Percentiles rank a stretch among this genome's conserved stretches.
These are phyloP conservation scores for Lycocorax pyrrhopterus DNA, from an alignment of 2,113 vertebrate genomes.

Conservation along the genomic window DNA sequence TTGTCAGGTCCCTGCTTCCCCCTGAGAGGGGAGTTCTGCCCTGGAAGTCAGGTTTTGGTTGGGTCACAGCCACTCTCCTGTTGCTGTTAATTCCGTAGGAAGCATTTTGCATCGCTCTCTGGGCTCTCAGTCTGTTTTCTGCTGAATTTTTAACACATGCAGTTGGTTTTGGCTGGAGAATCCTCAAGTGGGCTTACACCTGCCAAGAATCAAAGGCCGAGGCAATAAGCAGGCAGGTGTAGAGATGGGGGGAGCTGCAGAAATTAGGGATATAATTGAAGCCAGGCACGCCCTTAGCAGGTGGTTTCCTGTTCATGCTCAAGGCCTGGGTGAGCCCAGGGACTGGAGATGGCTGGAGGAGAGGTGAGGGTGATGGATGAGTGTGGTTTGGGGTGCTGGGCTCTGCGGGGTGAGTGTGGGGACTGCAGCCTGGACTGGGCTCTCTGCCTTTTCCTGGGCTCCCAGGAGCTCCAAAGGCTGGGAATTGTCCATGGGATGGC, in stretches of 20 bases:
- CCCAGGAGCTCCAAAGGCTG: neutral
- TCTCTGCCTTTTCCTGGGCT: neutral
- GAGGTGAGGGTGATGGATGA: neutral
- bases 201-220: neutral
- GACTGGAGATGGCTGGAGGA: rapidly evolving
- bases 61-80: too few species aligned
- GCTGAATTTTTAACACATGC: neutral
- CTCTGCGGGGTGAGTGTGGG: too few species aligned
- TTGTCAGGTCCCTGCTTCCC: neutral
- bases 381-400: neutral
- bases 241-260: neutral
- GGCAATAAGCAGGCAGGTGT: neutral
- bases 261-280: neutral
- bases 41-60: neutral
- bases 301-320: neutral
- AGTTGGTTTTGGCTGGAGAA: neutral
- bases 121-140: neutral
- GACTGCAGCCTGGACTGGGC: neutral
- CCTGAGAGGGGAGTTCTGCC: neutral
- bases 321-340: neutral
- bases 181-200: neutral
- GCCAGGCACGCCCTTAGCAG: rapidly evolving
- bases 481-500: neutral
- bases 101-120: neutral
- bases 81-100: neutral